These are phyloP conservation scores for Sympetrum striolatum DNA, from an alignment of 2,888 invertebrate species.

Conservation along the genomic window DNA sequence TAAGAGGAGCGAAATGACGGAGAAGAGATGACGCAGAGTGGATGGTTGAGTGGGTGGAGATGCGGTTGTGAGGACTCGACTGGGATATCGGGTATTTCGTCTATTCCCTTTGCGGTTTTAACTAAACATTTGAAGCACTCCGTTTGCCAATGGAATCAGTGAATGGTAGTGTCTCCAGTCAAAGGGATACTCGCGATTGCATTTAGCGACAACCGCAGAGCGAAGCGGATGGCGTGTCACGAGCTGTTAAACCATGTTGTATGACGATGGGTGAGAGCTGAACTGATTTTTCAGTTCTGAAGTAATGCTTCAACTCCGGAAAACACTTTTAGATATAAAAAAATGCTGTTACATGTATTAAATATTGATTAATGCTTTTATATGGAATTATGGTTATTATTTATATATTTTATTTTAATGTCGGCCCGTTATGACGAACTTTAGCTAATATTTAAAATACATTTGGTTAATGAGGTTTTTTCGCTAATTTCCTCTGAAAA, in stretches of 20 bases:
- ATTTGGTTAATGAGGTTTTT: no score
- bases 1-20: neutral
- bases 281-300: no score
- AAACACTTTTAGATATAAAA: no score
- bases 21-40: neutral
- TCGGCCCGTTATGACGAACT: no score
- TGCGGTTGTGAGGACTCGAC: neutral
- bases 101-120: neutral
- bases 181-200: neutral
- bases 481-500: no score
- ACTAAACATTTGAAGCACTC: neutral
- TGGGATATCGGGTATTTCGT: neutral
- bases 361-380: no score
- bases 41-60: neutral
- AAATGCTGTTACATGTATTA: no score
- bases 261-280: neutral
- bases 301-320: no score
- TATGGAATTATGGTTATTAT: no score
- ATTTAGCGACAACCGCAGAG: neutral
- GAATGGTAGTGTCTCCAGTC: neutral
- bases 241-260: neutral
- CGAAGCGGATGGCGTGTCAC: neutral
- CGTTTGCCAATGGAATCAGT: neutral
- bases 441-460: no score
- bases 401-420: no score